Evolutionary conservation across 2,113 vertebrate genomes (phyloP), one percentile per base, ranked within the genome.

Genomic region (Podarcis cretensis): DNA sequence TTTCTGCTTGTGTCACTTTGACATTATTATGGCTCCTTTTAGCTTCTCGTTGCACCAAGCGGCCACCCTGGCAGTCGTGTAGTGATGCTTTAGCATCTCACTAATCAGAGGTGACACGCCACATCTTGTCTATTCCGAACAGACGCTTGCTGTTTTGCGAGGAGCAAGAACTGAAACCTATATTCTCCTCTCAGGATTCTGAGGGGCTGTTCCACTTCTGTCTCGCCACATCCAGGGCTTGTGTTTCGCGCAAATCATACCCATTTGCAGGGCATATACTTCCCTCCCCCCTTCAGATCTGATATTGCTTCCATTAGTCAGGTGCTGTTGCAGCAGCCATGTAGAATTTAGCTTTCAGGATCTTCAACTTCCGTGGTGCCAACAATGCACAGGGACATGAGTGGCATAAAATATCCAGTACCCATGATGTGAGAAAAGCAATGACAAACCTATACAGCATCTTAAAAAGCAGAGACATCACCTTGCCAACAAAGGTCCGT

Each of bases 91-190:
- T 68, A 87, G 85, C 83, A 65, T 86, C 1, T 0, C 0, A 1
- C 74, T 93, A 84, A 90, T 88, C 14, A 0, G 1, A 82, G n/a
- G 73, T 89, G 93, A 92, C 0, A 0, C 65, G 83, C 25, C 89
- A 86, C 87, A 87, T 81, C 92, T 91, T 92, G 88, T 76, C 91
- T 2, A 10, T 87, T 88, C 21, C 0, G n/a, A 0, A 30, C 2
- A 30, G 76, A 75, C 1, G 0, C 5, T 83, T 43, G 23, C 90
- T 0, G 0, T 43, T 88, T 80, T 71, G 78, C 68, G 37, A 20
- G 54, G 66, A 6, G 66, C 9, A 10, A 73, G 73, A 74, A 63
- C 69, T 18, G 84, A 82, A 89, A 68, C 48, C 48, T 48, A 48
- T 0, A 85, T 66, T 71, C 81, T 66, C 43, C 12, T 48, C 21